A percentile compares a stretch with the other conserved stretches of the same genome.
Conservation (phyloP, 2,888 invertebrate species). For the Pimpla rufipes region DNA sequence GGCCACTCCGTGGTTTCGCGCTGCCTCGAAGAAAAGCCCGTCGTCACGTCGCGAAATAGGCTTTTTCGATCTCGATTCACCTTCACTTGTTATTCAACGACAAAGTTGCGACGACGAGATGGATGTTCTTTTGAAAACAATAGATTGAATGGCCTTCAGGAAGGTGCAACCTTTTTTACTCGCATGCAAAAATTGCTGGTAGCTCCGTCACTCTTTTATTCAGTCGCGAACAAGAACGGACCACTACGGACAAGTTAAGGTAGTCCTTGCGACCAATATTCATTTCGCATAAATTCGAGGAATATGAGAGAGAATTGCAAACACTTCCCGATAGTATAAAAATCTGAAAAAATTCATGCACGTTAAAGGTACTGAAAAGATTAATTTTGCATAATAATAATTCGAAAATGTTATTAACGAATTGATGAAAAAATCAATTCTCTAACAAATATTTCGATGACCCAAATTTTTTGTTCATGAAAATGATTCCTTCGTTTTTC, state of each 20-base stretch:
- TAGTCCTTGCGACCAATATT: too few species aligned
- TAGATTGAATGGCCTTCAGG: background rate
- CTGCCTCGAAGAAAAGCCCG: slow-evolving; percentile 12
- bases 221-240: background rate
- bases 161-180: background rate
- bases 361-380: too few species aligned
- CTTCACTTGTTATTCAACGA: background rate
- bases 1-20: slow-evolving; percentile 41
- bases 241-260: background rate
- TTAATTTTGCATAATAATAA: too few species aligned
- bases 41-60: background rate
- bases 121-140: background rate
- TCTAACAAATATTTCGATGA: too few species aligned
- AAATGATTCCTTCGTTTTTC: too few species aligned
- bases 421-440: too few species aligned
- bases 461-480: too few species aligned
- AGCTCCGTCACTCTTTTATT: background rate
- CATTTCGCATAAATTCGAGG: too few species aligned
- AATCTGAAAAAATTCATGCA: too few species aligned
- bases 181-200: background rate
- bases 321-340: too few species aligned
- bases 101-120: background rate
- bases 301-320: too few species aligned
- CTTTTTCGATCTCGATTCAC: background rate
- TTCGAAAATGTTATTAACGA: too few species aligned